phyloP scores from a whole-genome alignment of 2,888 invertebrate species.

The Chloroclysta siterata region DNA sequence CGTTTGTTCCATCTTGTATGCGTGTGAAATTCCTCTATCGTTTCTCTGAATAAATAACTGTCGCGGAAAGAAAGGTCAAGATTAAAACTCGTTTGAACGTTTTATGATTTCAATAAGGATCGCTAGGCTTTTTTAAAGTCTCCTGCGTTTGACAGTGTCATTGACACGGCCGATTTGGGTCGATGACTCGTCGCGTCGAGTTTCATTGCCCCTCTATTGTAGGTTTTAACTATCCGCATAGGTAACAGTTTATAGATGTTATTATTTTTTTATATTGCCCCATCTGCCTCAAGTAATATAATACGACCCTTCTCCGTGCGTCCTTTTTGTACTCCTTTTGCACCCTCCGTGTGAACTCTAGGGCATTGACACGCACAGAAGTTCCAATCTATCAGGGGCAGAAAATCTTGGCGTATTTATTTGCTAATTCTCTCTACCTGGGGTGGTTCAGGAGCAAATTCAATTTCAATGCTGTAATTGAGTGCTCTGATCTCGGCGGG shows the following conservation, averaged over 20 bases:
- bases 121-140: slow-evolving; percentile 30
- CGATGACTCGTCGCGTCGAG: slow-evolving; percentile 40
- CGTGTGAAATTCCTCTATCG: slow-evolving; percentile 28
- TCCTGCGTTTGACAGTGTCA: slow-evolving; percentile 40
- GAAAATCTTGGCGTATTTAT: slow-evolving; percentile 50
- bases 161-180: slow-evolving; percentile 43
- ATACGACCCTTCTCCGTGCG: slow-evolving; percentile 53
- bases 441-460: slow-evolving; percentile 34
- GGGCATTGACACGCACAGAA: slow-evolving; percentile 59
- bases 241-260: slow-evolving; percentile 44
- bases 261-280: slow-evolving; percentile 48
- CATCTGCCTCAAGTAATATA: slow-evolving; percentile 56
- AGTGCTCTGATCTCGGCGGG: slow-evolving; percentile 33
- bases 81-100: slow-evolving; percentile 28
- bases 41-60: slow-evolving; percentile 26
- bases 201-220: slow-evolving; percentile 41
- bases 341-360: slow-evolving; percentile 61
- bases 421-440: slow-evolving; percentile 50
- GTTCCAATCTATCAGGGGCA: slow-evolving; percentile 52
- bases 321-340: slow-evolving; percentile 55
- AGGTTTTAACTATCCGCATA: slow-evolving; percentile 39
- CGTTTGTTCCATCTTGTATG: slow-evolving; percentile 9
- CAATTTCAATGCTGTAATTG: slow-evolving; percentile 39
- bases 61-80: slow-evolving; percentile 30
- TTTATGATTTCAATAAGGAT: slow-evolving; percentile 27